Conservation (phyloP, 2,888 invertebrate species). For the Ophioninae sp. region DNA sequence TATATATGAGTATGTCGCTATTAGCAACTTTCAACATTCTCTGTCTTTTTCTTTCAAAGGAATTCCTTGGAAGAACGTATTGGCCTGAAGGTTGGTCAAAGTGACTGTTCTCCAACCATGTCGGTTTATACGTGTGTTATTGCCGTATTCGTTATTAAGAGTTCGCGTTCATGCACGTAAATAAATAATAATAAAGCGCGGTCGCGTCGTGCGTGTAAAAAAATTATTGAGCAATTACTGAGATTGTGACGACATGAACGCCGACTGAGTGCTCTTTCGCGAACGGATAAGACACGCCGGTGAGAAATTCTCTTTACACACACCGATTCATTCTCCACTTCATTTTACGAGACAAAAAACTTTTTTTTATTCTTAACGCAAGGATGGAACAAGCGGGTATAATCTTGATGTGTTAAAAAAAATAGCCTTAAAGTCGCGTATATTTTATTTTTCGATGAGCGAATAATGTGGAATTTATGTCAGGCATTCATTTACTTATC, state of each 20-base stretch:
- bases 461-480: neutral
- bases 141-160: neutral
- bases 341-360: neutral
- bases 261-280: neutral
- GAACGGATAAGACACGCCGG: slow-evolving; percentile 8
- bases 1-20: neutral
- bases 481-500: neutral
- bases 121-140: neutral
- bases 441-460: neutral
- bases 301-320: slow-evolving; percentile 1
- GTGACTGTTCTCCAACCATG: neutral
- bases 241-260: neutral
- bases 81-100: neutral
- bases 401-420: neutral
- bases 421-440: neutral
- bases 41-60: neutral
- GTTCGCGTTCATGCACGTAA: neutral
- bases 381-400: neutral
- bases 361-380: neutral
- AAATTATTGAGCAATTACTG: neutral
- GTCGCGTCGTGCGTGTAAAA: neutral
- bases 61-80: neutral
- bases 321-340: neutral
- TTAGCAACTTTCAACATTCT: neutral
- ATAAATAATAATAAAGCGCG: neutral